Conservation (phyloP, 2,797 vertebrate species). For the Coilia nasus region DNA sequence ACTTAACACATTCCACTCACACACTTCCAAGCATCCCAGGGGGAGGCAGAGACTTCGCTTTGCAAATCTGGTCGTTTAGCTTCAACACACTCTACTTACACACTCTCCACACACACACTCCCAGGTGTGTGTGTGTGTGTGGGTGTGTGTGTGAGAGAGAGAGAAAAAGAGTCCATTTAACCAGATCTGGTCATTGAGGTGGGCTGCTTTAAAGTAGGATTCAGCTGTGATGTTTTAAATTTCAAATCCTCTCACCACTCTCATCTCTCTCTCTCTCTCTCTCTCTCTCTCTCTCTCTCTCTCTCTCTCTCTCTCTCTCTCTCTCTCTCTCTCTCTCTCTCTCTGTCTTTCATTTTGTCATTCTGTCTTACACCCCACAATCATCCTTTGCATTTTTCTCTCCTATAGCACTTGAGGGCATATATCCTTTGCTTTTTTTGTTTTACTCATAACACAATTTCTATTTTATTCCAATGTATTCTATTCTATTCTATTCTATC, state of each 20-base stretch:
- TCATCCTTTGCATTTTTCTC: too few species aligned
- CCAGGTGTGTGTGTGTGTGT: too few species aligned
- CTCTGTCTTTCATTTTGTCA: slow-evolving; percentile 38
- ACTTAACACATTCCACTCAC: neutral
- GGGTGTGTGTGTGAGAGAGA: too few species aligned
- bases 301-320: slow-evolving; percentile 38
- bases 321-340: slow-evolving; percentile 37
- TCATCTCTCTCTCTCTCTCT: slow-evolving; percentile 31
- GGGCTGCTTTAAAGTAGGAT: neutral
- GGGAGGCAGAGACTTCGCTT: too few species aligned
- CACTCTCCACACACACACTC: neutral
- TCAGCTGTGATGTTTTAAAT: neutral
- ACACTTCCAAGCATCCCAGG: neutral
- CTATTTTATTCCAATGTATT: too few species aligned
- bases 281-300: slow-evolving; percentile 61
- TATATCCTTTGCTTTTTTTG: too few species aligned
- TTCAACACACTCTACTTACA: too few species aligned
- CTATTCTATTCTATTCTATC: too few species aligned
- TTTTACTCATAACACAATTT: too few species aligned
- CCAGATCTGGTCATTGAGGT: neutral
- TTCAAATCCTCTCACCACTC: slow-evolving; percentile 31
- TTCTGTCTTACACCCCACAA: too few species aligned
- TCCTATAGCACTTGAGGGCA: too few species aligned
- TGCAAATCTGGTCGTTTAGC: too few species aligned
- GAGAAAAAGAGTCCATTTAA: neutral